A percentile compares a stretch with the other conserved stretches of the same genome.
Conservation (phyloP, 1,140 invertebrate genomes). For the Mylabris phalerata region DNA sequence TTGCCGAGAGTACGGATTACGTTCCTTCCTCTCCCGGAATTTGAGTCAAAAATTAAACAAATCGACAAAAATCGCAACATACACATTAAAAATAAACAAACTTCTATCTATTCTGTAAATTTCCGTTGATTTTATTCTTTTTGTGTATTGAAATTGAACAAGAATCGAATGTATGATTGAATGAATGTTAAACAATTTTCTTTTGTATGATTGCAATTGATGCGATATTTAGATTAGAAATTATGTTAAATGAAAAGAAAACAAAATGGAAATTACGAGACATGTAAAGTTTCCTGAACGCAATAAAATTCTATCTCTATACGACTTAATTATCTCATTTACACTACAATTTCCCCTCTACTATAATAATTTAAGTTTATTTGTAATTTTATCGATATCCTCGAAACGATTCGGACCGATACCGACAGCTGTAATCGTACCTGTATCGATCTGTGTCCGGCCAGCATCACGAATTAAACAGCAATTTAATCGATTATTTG, state of each 20-base stretch:
- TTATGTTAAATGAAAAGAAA: conserved; percentile 1
- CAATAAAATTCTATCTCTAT: conserved; percentile 44
- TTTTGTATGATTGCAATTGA: no score
- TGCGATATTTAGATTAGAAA: background rate
- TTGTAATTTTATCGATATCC: conserved; percentile 62
- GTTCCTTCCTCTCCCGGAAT: conserved; percentile 34
- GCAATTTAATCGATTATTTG: conserved; percentile 50
- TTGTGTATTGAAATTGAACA: no score
- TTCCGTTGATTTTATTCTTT: no score
- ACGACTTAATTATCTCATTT: conserved; percentile 9
- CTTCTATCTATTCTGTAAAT: no score
- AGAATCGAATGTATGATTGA: no score
- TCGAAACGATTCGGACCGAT: conserved; percentile 62
- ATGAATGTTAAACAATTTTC: no score
- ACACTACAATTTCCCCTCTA: conserved; percentile 24
- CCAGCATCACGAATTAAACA: conserved; percentile 69
- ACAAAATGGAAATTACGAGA: conserved; percentile 38
- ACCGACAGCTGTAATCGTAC: conserved; percentile 66
- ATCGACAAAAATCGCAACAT: background rate
- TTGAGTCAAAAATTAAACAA: conserved; percentile 6
- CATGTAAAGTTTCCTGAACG: conserved; percentile 42
- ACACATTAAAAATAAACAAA: no score
- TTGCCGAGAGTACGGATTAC: conserved; percentile 37
- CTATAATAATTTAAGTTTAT: conserved; percentile 53
- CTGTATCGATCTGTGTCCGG: conserved; percentile 60